phyloP scores from a whole-genome alignment of 2,797 vertebrate species.

The Sebastes ruberrimus region DNA sequence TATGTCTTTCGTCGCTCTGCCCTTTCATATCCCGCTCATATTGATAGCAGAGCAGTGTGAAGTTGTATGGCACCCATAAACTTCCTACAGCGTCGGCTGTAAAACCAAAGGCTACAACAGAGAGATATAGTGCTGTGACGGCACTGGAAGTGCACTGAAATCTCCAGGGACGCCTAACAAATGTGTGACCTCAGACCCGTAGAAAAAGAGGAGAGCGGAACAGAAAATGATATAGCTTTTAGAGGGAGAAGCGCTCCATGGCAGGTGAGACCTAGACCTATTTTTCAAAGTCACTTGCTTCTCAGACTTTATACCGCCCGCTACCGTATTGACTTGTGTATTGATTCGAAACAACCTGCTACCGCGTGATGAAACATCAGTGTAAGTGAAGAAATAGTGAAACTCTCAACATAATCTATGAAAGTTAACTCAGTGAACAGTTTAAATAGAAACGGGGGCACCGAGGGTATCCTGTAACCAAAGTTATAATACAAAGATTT shows the following conservation, averaged over 20 bases:
- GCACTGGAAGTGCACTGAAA: constrained; percentile 47
- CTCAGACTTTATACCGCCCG: constrained; percentile 58
- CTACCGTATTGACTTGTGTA: constrained; percentile 62
- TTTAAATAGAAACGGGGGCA: constrained; percentile 71
- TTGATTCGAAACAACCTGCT: constrained; percentile 67
- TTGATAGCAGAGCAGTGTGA: constrained; percentile 57
- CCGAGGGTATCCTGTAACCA: constrained; percentile 73
- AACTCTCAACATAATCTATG: constrained; percentile 59
- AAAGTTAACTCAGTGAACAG: constrained; percentile 68
- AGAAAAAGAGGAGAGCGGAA: constrained; percentile 49
- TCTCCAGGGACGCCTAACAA: constrained; percentile 61
- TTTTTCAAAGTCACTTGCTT: constrained; percentile 75
- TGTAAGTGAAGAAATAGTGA: constrained; percentile 61
- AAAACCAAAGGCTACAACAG: constrained; percentile 68
- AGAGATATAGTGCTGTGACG: constrained; percentile 57
- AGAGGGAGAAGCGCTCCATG: constrained; percentile 39
- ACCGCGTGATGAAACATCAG: constrained; percentile 69
- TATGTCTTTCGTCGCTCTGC: constrained; percentile 54
- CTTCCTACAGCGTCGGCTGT: constrained; percentile 53
- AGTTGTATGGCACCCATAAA: constrained; percentile 71
- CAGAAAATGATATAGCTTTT: constrained; percentile 66
- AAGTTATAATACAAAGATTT: constrained; percentile 76
- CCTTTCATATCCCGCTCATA: constrained; percentile 65
- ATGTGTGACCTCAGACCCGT: constrained; percentile 66
- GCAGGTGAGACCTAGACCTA: constrained; percentile 66